phyloP scores from a whole-genome alignment of 2,113 vertebrate species.

The Percopsis transmontana region DNA sequence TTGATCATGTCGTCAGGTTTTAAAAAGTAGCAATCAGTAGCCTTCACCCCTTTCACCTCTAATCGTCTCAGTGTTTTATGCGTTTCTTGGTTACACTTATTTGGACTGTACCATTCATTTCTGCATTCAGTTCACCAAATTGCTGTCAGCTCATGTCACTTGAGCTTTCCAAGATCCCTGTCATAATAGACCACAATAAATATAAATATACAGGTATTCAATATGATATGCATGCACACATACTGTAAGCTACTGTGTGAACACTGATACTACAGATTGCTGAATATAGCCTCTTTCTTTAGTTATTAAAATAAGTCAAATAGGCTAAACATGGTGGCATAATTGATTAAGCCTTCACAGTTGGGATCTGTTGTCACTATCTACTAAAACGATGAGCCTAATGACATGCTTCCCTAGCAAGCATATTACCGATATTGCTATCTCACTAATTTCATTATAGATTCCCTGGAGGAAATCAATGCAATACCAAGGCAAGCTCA shows the following conservation, averaged over 20 bases:
- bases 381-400: slow-evolving; percentile 17
- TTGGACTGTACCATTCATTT: neutral
- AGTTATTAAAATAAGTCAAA: neutral
- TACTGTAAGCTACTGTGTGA: neutral
- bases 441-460: slow-evolving; percentile 43
- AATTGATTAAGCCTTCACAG: slow-evolving; percentile 8
- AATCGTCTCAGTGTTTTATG: no score
- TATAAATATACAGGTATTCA: slow-evolving; percentile 4
- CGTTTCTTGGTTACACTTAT: no score
- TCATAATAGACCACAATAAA: neutral
- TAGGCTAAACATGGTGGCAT: slow-evolving; percentile 8
- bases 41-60: no score
- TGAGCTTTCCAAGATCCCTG: neutral
- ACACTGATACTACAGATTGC: neutral
- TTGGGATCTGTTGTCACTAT: slow-evolving; percentile 3
- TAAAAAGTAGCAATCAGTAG: no score
- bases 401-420: neutral
- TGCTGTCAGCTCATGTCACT: neutral
- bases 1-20: no score
- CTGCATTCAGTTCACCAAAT: neutral
- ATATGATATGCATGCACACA: neutral
- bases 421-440: slow-evolving; percentile 19
- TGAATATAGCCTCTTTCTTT: neutral
- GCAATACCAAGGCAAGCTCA: slow-evolving; percentile 19
- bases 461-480: slow-evolving; percentile 44